A percentile compares a stretch with the other conserved stretches of the same genome.
phyloP scores from a whole-genome alignment of 2,113 vertebrate genomes.

The Phalacrocorax brasilianus region DNA sequence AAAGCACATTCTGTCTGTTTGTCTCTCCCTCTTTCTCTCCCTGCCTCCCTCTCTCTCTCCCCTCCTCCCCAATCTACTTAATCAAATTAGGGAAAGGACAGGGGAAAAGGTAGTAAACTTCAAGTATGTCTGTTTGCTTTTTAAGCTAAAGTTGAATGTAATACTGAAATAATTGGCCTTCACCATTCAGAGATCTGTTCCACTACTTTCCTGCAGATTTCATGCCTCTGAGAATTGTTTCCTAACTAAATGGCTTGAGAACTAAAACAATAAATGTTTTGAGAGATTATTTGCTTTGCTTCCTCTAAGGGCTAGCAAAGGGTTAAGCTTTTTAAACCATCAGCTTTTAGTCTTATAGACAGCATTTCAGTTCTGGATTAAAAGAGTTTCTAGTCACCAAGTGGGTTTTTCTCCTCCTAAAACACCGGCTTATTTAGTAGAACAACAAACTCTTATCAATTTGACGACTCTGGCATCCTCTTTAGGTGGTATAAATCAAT shows the following conservation, averaged over 20 bases:
- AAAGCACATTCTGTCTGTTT: neutral
- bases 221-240: neutral
- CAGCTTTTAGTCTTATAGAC: neutral
- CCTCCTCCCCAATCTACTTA: neutral
- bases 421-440: neutral
- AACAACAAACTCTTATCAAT: neutral
- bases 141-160: neutral
- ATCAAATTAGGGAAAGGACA: neutral
- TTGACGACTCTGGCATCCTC: neutral
- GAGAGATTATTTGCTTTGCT: neutral
- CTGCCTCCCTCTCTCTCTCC: too few relatives aligned
- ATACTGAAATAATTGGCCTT: neutral
- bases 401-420: neutral
- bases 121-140: neutral
- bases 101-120: neutral
- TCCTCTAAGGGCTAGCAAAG: neutral
- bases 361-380: neutral
- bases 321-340: neutral
- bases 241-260: neutral
- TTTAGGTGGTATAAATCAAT: neutral
- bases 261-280: neutral
- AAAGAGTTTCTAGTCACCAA: neutral
- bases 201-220: neutral
- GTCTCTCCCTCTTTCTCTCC: neutral
- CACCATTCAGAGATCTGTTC: neutral